Conservation (phyloP, 2,113 vertebrate species). For the Malurus cyaneus region DNA sequence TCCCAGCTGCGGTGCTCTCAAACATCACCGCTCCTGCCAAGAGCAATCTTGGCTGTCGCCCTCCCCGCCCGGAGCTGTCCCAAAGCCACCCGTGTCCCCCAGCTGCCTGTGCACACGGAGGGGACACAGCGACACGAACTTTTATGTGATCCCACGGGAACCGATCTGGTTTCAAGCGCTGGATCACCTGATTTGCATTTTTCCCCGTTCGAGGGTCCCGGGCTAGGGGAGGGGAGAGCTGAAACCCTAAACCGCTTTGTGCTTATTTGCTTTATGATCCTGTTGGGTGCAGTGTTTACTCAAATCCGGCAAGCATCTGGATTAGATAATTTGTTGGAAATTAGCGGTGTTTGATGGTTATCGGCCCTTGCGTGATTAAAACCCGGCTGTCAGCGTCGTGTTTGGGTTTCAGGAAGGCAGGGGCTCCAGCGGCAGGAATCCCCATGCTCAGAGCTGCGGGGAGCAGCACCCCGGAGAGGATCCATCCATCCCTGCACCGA, state of each 20-base stretch:
- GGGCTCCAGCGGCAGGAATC: not conserved
- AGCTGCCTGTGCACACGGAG: accelerated
- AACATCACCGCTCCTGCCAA: accelerated
- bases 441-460: not conserved
- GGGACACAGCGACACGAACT: not conserved
- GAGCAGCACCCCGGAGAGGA: accelerated
- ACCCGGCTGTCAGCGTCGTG: constrained; percentile 14
- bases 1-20: not conserved
- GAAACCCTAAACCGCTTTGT: constrained; percentile 90
- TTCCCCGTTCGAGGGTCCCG: constrained; percentile 74
- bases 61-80: not conserved
- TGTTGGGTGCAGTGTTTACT: constrained; percentile 89
- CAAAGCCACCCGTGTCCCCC: not conserved
- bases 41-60: accelerated
- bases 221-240: constrained; percentile 78
- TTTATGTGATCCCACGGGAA: not conserved
- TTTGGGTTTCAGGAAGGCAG: not conserved
- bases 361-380: constrained; percentile 82
- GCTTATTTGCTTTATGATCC: constrained; percentile 98
- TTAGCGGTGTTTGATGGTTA: constrained; percentile 87
- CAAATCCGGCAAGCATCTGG: constrained; percentile 91
- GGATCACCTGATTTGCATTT: constrained; percentile 91
- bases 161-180: constrained; percentile 79
- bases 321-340: constrained; percentile 99
- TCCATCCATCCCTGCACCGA: not conserved